A percentile compares a stretch with the other conserved stretches of the same genome.
Conservation (phyloP, 2,797 vertebrate genomes). For the Semotilus atromaculatus region DNA sequence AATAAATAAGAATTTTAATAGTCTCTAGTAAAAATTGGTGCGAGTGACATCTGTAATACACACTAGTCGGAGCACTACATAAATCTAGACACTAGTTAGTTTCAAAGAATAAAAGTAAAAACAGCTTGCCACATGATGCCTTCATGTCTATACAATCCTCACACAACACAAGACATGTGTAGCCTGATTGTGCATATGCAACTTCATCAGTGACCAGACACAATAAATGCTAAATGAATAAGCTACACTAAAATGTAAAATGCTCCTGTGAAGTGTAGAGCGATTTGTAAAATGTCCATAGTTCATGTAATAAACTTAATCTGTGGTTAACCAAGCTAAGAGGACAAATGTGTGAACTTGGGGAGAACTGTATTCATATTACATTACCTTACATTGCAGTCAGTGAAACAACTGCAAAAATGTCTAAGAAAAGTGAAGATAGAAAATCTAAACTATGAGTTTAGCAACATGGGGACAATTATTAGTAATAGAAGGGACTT, state of each 20-base stretch:
- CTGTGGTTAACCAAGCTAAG: neutral
- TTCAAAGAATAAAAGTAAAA: neutral
- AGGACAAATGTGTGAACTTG: neutral
- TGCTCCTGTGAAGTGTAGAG: neutral
- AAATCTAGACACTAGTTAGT: neutral
- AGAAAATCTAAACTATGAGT: neutral
- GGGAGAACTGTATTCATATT: neutral
- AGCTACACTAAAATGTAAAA: neutral
- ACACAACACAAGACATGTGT: neutral
- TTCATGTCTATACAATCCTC: neutral
- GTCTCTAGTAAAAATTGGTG: neutral
- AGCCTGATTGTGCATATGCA: neutral
- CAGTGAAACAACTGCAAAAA: neutral
- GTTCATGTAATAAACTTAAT: neutral
- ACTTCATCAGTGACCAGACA: neutral
- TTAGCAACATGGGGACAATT: neutral
- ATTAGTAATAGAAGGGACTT: neutral
- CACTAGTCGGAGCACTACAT: too few relatives aligned
- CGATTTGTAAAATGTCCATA: neutral
- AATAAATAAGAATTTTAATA: neutral
- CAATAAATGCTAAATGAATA: neutral
- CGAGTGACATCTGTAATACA: too few relatives aligned
- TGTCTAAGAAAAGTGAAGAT: neutral
- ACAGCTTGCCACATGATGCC: slow-evolving; percentile 4
- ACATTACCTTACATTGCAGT: too few relatives aligned